Evolutionary conservation across 2,113 vertebrate genomes (phyloP).

Genomic region (Rana temporaria): DNA sequence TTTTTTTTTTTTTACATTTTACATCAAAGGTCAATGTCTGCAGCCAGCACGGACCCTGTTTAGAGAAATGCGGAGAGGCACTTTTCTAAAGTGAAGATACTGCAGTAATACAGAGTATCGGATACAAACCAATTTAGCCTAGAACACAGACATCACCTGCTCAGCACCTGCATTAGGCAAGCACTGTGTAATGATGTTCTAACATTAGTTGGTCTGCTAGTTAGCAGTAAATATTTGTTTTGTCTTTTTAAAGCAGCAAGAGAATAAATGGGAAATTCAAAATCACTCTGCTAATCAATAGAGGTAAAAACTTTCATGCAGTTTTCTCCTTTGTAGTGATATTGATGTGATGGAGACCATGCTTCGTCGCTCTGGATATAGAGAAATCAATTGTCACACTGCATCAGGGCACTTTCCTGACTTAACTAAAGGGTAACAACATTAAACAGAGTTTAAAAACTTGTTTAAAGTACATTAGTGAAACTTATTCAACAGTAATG

Average conservation of each 20-base stretch:
- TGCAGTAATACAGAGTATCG: no score
- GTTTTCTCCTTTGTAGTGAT: background rate
- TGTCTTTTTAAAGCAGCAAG: background rate
- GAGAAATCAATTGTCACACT: background rate
- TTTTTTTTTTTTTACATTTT: no score
- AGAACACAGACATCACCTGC: no score
- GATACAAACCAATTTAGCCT: no score
- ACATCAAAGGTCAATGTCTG: no score
- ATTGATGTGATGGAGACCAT: slow-evolving; percentile 2
- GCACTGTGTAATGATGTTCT: background rate
- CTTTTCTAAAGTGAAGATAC: no score
- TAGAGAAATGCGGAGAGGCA: no score
- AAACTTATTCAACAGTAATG: no score
- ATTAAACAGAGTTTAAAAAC: no score
- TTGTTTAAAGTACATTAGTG: no score
- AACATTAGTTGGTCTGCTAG: background rate
- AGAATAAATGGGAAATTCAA: background rate
- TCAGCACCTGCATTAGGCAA: no score
- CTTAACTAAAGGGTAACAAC: background rate
- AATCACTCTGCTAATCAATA: slow-evolving; percentile 23
- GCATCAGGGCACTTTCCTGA: background rate
- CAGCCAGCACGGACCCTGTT: no score
- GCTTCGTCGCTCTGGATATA: background rate
- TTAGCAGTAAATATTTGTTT: background rate
- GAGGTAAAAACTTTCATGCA: background rate